These are phyloP conservation scores for Eulemur rubriventer DNA, from an alignment of 2,797 vertebrate species.

Conservation along the genomic window DNA sequence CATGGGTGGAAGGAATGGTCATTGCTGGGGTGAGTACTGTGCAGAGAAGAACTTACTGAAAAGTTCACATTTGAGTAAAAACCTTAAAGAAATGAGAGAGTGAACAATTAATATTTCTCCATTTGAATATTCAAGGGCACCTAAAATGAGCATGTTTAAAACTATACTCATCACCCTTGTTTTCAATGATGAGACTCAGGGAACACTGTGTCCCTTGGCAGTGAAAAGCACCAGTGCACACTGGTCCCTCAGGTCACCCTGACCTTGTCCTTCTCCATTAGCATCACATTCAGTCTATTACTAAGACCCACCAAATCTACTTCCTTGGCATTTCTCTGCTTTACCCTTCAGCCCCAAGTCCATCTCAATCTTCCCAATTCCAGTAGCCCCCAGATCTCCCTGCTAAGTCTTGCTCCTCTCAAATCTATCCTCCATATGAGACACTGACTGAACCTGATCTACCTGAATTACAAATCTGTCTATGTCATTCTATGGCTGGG, in stretches of 20 bases:
- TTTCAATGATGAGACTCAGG: not conserved
- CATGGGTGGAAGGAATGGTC: not conserved
- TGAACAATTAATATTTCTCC: not conserved
- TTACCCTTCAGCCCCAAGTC: not conserved
- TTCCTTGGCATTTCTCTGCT: not conserved
- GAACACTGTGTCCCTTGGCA: not conserved
- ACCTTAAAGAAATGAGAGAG: not conserved
- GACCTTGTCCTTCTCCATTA: not conserved
- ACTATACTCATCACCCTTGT: not conserved
- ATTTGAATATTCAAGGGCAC: not conserved
- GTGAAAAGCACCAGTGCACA: not conserved
- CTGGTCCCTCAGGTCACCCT: not conserved
- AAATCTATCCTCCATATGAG: not conserved
- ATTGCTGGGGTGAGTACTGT: accelerated
- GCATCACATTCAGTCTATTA: not conserved
- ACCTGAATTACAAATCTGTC: not conserved
- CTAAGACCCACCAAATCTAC: not conserved
- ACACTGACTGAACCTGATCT: not conserved
- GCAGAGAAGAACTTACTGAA: not conserved
- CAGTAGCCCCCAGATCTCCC: not conserved
- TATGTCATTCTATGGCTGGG: not conserved
- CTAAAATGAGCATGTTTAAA: not conserved
- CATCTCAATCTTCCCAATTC: not conserved
- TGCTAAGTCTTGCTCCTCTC: not conserved
- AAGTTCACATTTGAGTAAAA: not conserved